phyloP scores from a whole-genome alignment of 2,888 invertebrate genomes.

The Frankliniella intonsa region DNA sequence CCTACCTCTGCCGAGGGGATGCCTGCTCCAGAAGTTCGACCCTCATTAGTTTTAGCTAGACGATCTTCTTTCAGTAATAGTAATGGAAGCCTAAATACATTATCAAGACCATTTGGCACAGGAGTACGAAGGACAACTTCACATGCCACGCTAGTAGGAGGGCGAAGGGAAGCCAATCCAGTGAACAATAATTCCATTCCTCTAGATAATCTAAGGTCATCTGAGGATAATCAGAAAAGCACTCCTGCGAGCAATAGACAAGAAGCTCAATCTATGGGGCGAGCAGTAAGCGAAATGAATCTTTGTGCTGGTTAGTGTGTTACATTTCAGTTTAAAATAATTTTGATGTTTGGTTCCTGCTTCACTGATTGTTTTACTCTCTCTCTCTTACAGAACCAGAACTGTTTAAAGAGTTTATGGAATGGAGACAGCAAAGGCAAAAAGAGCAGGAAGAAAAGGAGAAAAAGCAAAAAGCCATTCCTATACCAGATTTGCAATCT shows the following conservation, averaged over 20 bases:
- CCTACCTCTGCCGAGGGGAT: neutral
- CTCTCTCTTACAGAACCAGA: constrained; percentile 32
- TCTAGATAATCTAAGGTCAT: neutral
- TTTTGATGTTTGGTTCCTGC: constrained; percentile 28
- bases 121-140: constrained; percentile 7
- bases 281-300: constrained; percentile 10
- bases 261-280: neutral
- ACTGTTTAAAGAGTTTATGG: constrained; percentile 36
- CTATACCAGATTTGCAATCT: constrained; percentile 37
- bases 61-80: constrained; percentile 15
- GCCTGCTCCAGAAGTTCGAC: neutral
- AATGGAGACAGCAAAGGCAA: constrained; percentile 31
- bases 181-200: neutral
- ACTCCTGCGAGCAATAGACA: neutral
- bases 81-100: neutral
- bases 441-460: constrained; percentile 33
- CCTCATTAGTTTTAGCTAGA: neutral
- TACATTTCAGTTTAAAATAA: neutral
- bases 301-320: neutral
- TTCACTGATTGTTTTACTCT: neutral
- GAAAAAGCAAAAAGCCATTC: constrained; percentile 34
- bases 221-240: neutral
- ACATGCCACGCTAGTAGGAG: constrained; percentile 12
- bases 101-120: neutral
- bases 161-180: neutral